phyloP scores from a whole-genome alignment of 1,140 invertebrate species.

The Micrasema longulum region DNA sequence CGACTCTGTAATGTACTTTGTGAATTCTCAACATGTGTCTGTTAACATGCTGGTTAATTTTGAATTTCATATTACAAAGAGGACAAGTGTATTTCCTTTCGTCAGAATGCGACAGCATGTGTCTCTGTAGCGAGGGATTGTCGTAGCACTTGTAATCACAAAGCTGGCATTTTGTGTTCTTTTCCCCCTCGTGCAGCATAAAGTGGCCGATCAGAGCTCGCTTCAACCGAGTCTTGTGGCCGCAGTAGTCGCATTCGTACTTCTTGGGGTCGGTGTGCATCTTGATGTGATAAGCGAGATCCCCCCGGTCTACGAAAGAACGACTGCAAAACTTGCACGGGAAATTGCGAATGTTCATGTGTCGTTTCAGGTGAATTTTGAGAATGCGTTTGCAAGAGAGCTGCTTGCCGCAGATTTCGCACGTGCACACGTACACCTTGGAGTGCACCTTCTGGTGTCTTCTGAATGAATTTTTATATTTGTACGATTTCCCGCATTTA shows the following conservation, averaged over 20 bases:
- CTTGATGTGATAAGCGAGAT: conserved; percentile 62
- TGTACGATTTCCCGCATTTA: conserved; percentile 73
- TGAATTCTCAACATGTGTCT: conserved; percentile 64
- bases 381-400: conserved; percentile 62
- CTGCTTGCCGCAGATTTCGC: conserved; percentile 59
- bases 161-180: conserved; percentile 61
- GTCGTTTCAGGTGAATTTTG: conserved; percentile 61
- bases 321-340: conserved; percentile 65
- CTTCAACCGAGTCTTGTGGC: conserved; percentile 65
- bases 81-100: conserved; percentile 72
- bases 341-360: conserved; percentile 64
- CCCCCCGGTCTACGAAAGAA: conserved; percentile 63
- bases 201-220: conserved; percentile 64
- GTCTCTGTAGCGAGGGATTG: conserved; percentile 59
- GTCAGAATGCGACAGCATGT: conserved; percentile 67
- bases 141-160: conserved; percentile 61
- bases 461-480: conserved; percentile 63
- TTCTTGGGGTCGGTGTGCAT: conserved; percentile 59
- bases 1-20: conserved; percentile 61
- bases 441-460: conserved; percentile 62
- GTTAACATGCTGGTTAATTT: conserved; percentile 62
- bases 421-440: conserved; percentile 57
- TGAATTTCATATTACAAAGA: conserved; percentile 67
- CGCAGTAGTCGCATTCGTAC: conserved; percentile 64
- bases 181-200: conserved; percentile 64